Evolutionary conservation across 2,113 vertebrate genomes (phyloP).

Genomic region (Pycnonotus jocosus): DNA sequence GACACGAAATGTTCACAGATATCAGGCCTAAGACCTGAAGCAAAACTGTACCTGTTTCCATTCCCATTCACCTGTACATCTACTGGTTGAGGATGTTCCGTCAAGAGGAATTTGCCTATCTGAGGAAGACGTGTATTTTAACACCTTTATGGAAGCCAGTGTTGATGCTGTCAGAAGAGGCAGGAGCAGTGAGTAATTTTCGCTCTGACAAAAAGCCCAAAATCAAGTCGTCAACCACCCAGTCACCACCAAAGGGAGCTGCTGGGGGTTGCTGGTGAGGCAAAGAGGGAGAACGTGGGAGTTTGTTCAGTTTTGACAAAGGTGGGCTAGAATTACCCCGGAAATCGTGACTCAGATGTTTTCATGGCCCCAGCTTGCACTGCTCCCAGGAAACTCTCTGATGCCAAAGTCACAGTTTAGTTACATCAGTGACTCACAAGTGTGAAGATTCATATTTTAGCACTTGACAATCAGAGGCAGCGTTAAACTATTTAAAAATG

Average conservation of each 20-base stretch:
- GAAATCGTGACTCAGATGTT: slow-evolving; percentile 85
- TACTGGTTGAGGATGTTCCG: background rate
- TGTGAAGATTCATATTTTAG: slow-evolving; percentile 97
- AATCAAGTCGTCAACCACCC: background rate
- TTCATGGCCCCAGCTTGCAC: slow-evolving; percentile 73
- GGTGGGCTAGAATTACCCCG: slow-evolving; percentile 82
- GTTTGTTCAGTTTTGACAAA: slow-evolving; percentile 73
- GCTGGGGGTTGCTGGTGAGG: background rate
- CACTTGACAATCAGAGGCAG: slow-evolving; percentile 82
- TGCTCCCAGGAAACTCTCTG: slow-evolving; percentile 85
- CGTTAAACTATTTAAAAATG: slow-evolving; percentile 81
- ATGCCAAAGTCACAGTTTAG: slow-evolving; percentile 84
- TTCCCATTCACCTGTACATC: background rate
- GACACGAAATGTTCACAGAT: background rate
- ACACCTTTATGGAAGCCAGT: background rate
- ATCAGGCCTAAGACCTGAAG: background rate
- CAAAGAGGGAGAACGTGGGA: slow-evolving; percentile 20
- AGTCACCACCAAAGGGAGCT: background rate
- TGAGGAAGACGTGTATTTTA: background rate
- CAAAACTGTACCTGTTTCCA: background rate
- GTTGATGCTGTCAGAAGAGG: background rate
- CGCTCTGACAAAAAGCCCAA: slow-evolving; percentile 1
- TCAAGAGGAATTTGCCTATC: background rate
- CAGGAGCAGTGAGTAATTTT: background rate
- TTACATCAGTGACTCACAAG: slow-evolving; percentile 93